Evolutionary conservation across 2,113 vertebrate species (phyloP).

Genomic region (Leptosomus discolor): DNA sequence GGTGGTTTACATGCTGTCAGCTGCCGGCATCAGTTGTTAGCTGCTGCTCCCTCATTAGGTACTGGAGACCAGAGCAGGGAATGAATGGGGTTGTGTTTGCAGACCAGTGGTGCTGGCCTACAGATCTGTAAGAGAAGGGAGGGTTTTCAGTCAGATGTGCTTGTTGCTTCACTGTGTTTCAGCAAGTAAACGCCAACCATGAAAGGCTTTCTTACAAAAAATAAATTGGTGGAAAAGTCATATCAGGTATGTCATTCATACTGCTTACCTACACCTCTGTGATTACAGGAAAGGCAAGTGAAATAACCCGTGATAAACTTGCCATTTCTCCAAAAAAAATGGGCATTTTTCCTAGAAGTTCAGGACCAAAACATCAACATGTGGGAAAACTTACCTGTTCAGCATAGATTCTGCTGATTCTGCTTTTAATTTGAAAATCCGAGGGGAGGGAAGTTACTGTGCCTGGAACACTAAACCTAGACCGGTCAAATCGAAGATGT

Average conservation of each 20-base stretch:
- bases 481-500: background rate
- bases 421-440: background rate
- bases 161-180: background rate
- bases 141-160: background rate
- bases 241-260: background rate
- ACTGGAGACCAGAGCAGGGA: background rate
- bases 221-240: background rate
- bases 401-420: background rate
- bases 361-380: background rate
- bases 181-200: background rate
- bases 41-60: background rate
- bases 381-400: background rate
- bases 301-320: background rate
- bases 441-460: background rate
- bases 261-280: background rate
- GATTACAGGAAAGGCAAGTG: background rate
- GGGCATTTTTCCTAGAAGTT: background rate
- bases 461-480: background rate
- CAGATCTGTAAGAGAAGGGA: background rate
- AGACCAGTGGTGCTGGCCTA: background rate
- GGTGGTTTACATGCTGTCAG: background rate
- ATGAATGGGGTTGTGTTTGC: rapidly evolving
- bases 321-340: background rate
- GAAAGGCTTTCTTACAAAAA: background rate
- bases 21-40: background rate